These are phyloP conservation scores for Synchiropus splendidus DNA, from an alignment of 2,113 vertebrate genomes.

Conservation along the genomic window DNA sequence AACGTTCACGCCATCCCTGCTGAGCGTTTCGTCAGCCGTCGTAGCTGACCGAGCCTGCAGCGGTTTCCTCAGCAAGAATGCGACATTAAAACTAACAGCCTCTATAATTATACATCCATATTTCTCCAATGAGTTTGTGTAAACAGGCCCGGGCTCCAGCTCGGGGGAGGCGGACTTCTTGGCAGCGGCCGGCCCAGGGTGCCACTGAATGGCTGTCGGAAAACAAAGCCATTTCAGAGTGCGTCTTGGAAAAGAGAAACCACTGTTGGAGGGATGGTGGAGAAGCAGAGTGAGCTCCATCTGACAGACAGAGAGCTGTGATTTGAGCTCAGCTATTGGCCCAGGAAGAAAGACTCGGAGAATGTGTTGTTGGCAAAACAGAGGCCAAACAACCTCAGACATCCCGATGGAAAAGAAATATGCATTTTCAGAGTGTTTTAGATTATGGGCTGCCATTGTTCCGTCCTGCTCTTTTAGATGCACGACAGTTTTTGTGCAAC, in stretches of 20 bases:
- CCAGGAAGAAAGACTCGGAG: conserved; percentile 49
- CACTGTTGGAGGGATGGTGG: conserved; percentile 35
- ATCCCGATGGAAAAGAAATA: conserved; percentile 49
- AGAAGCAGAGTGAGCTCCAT: conserved; percentile 36
- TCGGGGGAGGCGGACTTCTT: conserved; percentile 49
- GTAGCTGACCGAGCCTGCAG: conserved; percentile 53
- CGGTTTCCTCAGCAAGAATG: conserved; percentile 55
- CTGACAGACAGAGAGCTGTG: conserved; percentile 48
- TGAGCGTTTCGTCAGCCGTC: conserved; percentile 43
- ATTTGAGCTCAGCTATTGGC: conserved; percentile 61
- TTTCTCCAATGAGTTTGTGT: conserved; percentile 64
- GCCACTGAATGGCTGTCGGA: conserved; percentile 58
- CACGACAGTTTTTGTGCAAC: conserved; percentile 13
- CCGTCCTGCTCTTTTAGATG: conserved; percentile 22
- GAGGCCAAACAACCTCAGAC: conserved; percentile 58
- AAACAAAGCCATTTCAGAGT: conserved; percentile 63
- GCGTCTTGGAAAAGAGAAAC: conserved; percentile 58
- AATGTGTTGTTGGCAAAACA: conserved; percentile 56
- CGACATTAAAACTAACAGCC: conserved; percentile 61
- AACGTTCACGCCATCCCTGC: conserved; percentile 40
- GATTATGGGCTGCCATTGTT: conserved; percentile 47
- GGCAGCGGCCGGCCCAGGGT: conserved; percentile 49
- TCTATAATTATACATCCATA: conserved; percentile 64
- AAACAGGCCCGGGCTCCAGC: conserved; percentile 55
- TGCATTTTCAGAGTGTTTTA: conserved; percentile 50